Evolutionary conservation across 2,113 vertebrate species (phyloP), one percentile per base, ranked within the genome.

Genomic region (Callocephalon fimbriatum): DNA sequence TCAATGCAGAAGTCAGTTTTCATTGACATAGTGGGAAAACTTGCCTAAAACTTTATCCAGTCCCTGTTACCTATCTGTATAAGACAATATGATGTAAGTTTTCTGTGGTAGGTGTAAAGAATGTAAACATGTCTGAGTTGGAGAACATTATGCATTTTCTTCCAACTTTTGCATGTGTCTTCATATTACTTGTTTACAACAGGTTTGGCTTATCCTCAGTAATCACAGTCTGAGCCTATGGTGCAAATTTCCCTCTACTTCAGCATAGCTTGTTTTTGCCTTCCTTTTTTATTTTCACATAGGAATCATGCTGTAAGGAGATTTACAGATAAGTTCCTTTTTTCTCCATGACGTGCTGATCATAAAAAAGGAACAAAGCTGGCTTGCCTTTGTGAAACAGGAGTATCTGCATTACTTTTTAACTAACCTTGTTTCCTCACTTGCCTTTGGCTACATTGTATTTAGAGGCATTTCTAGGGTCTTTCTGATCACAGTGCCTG

Each of bases 111-210:
- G 84, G 59, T 93, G 72, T 47, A 56, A 96, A 66, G 71, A 97
- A 95, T 95, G 87, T 90, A 93, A 97, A 96, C 85, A 86, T 29
- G 87, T 91, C 86, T 96, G 95, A 74, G 58, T 74, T 88, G 58
- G 87, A 96, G 82, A 93, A 91, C 68, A 42, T 89, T 17, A 48
- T 67, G 77, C 63, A 75, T 87, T 93, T 84, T 84, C 76, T 76
- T 88, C 83, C 51, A 63, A 54, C 80, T 95, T 92, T 12, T 77
- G 42, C 66, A 54, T 65, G 83, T 54, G 84, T 29, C 87, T 95
- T 96, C 81, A 50, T 35, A 92, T 23, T 78, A 77, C 56, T 88
- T 75, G 47, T 97, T 93, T 94, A 19, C 16, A 38, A 50, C 51
- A 79, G 9, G 14, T 93, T 82, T 89, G 87, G 44, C 23, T 95